Base-by-base conservation (phyloP, 92 coral and sea anemone species). In the Siderastrea radians region DNA sequence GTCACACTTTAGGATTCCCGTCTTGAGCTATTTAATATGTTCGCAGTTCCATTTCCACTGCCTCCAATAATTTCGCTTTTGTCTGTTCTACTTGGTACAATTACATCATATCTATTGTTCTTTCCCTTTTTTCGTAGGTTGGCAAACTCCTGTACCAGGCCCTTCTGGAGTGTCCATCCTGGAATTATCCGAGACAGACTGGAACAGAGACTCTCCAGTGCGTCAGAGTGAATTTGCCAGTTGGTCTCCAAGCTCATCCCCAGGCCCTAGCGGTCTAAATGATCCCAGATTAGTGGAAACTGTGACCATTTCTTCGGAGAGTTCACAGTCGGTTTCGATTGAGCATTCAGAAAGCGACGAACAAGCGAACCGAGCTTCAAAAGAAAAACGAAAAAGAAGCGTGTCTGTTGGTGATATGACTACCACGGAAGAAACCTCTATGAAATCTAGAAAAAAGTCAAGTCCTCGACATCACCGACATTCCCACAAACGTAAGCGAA, bases 91-190 rank as follows among this genome's bases (percentile, higher is more conserved):
- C 38, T 26, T 26, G 38, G 38, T 26, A 26, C 38, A 26, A 26
- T 26, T 26, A 26, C 38, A 26, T 26, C 38, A 26, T 26, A 1
- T 0, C 7, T 14, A 13, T 3, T 10, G 64, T 14, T 50, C 13
- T 72, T 49, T 47, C 46, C 49, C 12, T 2, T 71, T 45, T 53
- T 63, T 0, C 48, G 38, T 26, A 95, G 98, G 96, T 60, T 95
- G 98, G 98, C 96, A 95, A 61, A 91, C 95, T 2, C 98, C 98
- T 0, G 75, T 68, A 45, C 74, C 87, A 1, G 90, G 88, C 61
- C 92, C 90, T 0, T 74, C 91, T 44, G 74, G 69, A 7, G 82
- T 47, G 8, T 54, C 77, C 7, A 67, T 77, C 12, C 48, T 69
- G 26, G 86, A 82, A 16, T 13, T 82, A 10, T 85, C 66, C 45